These are phyloP conservation scores for Euwallacea fornicatus DNA, from an alignment of 1,140 invertebrate species.

Conservation along the genomic window DNA sequence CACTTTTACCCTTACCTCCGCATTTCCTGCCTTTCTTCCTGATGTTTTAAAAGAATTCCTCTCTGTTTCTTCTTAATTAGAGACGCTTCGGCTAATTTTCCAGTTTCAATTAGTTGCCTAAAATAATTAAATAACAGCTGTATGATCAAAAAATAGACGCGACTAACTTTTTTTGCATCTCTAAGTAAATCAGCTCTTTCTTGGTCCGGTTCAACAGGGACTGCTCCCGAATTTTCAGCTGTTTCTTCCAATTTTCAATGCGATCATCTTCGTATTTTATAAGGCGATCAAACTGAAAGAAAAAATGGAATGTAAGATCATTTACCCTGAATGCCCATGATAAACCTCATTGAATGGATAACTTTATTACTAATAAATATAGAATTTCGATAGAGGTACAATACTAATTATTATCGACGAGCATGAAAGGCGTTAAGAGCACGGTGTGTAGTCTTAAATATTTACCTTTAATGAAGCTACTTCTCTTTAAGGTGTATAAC, in stretches of 20 bases:
- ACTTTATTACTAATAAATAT: background rate
- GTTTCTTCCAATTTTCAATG: conserved; percentile 50
- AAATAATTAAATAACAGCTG: conserved; percentile 12
- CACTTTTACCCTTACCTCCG: conserved; percentile 43
- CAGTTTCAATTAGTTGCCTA: conserved; percentile 51
- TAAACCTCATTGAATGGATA: background rate
- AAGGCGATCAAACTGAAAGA: conserved; percentile 50
- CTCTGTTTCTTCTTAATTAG: conserved; percentile 53
- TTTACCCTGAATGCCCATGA: background rate
- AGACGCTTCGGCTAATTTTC: conserved; percentile 50
- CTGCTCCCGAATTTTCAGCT: conserved; percentile 51
- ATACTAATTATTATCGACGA: no score
- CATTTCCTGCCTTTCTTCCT: conserved; percentile 52
- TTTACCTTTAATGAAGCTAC: no score
- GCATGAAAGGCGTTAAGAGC: no score
- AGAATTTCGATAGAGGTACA: background rate
- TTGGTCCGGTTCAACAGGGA: conserved; percentile 49
- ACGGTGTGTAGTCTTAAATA: no score
- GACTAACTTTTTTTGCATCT: conserved; percentile 53
- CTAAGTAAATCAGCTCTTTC: conserved; percentile 51
- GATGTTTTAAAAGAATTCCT: conserved; percentile 49
- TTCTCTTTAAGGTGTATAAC: no score
- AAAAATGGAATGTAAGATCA: background rate
- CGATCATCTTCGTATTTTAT: conserved; percentile 52
- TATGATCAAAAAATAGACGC: background rate